A percentile compares a stretch with the other conserved stretches of the same genome.
phyloP scores from a whole-genome alignment of 2,113 vertebrate species.

The Oreochromis spilurus region DNA sequence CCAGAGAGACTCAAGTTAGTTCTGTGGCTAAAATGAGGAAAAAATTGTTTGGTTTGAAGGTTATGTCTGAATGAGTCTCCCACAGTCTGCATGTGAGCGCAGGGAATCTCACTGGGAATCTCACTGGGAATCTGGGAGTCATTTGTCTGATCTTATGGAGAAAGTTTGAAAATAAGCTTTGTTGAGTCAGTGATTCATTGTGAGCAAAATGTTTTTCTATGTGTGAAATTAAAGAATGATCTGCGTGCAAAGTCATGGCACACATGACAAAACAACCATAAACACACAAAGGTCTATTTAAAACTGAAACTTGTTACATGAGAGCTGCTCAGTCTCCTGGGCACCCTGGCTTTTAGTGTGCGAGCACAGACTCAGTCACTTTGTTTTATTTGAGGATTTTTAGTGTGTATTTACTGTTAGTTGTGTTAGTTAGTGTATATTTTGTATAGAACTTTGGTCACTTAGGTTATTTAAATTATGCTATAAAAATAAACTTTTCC shows the following conservation, averaged over 20 bases:
- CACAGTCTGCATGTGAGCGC: neutral
- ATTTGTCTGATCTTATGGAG: neutral
- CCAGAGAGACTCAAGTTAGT: neutral
- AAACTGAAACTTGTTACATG: neutral
- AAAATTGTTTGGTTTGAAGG: neutral
- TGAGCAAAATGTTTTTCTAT: neutral
- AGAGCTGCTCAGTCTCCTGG: neutral
- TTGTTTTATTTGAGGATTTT: neutral
- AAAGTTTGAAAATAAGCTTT: too few relatives aligned
- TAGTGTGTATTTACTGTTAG: neutral
- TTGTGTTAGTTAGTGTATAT: neutral
- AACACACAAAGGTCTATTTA: neutral
- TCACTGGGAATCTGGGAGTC: neutral
- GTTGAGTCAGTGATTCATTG: constrained; percentile 4
- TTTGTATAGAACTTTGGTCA: neutral
- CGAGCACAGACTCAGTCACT: neutral
- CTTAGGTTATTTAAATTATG: neutral
- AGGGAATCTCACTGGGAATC: neutral
- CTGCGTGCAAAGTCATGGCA: neutral
- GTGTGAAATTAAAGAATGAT: neutral
- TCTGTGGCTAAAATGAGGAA: neutral
- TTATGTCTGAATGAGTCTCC: neutral
- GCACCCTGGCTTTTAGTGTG: neutral
- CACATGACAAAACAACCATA: neutral
- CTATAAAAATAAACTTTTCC: neutral